A percentile compares a stretch with the other conserved stretches of the same genome.
Conservation (phyloP, 2,888 invertebrate species). For the Augochlorella aurata region DNA sequence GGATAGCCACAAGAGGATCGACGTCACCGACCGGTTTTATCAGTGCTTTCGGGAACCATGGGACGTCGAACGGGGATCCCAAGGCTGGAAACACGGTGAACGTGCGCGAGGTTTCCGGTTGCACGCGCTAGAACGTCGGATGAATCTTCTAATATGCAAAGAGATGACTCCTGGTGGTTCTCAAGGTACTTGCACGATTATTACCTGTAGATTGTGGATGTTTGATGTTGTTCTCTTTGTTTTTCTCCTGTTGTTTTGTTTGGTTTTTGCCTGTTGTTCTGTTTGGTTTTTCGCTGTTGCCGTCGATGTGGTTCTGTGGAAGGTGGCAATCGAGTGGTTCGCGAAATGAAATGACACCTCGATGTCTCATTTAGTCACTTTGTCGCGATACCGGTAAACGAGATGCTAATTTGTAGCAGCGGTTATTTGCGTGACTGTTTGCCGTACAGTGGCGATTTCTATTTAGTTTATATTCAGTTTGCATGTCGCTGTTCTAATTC, state of each 20-base stretch:
- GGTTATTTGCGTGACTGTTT: too few species aligned
- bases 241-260: neutral
- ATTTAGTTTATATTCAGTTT: too few species aligned
- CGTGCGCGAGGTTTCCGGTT: conserved; percentile 14
- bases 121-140: conserved; percentile 36
- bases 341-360: too few species aligned
- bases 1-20: neutral
- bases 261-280: neutral
- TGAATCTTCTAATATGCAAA: conserved; percentile 67
- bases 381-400: too few species aligned
- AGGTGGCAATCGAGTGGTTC: too few species aligned
- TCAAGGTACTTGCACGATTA: conserved; percentile 49
- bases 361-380: too few species aligned
- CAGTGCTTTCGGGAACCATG: neutral
- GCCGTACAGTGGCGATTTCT: too few species aligned
- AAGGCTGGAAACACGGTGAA: neutral
- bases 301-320: too few species aligned
- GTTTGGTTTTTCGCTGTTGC: too few species aligned
- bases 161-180: conserved; percentile 58
- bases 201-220: neutral
- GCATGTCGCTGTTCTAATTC: too few species aligned
- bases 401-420: too few species aligned
- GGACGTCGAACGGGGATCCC: neutral
- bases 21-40: neutral
- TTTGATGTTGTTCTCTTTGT: neutral